A percentile compares a stretch with the other conserved stretches of the same genome.
Evolutionary conservation across 2,888 invertebrate species (phyloP).

Genomic region (Smittia sp.): DNA sequence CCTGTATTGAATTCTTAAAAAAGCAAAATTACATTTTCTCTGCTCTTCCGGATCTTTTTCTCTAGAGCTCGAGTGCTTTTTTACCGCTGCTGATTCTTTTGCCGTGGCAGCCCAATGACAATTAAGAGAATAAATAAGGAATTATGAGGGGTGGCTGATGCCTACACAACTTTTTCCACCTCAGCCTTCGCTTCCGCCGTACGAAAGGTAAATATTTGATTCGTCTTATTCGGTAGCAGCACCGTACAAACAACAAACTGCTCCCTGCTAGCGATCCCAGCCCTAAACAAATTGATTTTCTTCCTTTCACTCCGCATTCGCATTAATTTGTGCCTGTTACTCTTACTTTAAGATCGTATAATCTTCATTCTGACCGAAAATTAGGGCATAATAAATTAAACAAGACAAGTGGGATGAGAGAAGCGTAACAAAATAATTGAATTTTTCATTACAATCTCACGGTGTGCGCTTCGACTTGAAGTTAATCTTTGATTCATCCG

Average conservation of each 20-base stretch:
- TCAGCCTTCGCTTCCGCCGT: not conserved
- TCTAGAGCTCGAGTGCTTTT: not conserved
- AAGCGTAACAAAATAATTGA: slow-evolving; percentile 26
- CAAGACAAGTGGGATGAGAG: not conserved
- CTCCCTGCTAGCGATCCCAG: not conserved
- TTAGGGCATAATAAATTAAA: slow-evolving; percentile 34
- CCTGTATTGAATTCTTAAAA: slow-evolving; percentile 23
- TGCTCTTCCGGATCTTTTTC: not conserved
- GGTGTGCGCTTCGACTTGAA: not conserved
- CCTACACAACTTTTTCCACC: not conserved
- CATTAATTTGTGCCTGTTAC: not conserved
- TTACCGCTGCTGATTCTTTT: not conserved
- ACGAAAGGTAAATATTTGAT: slow-evolving; percentile 34
- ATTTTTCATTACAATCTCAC: slow-evolving; percentile 35
- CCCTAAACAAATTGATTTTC: not conserved
- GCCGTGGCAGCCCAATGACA: slow-evolving; percentile 19
- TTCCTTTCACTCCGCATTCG: too few relatives aligned
- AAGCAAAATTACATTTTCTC: slow-evolving; percentile 26
- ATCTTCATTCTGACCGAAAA: slow-evolving; percentile 21
- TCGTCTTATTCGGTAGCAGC: slow-evolving; percentile 24
- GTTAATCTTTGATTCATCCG: too few relatives aligned
- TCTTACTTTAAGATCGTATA: not conserved
- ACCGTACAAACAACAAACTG: slow-evolving; percentile 27
- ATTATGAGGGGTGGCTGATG: slow-evolving; percentile 29
- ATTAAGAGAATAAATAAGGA: slow-evolving; percentile 36